Conservation (phyloP, 2,888 invertebrate genomes). For the Bhutanitis thaidina region DNA sequence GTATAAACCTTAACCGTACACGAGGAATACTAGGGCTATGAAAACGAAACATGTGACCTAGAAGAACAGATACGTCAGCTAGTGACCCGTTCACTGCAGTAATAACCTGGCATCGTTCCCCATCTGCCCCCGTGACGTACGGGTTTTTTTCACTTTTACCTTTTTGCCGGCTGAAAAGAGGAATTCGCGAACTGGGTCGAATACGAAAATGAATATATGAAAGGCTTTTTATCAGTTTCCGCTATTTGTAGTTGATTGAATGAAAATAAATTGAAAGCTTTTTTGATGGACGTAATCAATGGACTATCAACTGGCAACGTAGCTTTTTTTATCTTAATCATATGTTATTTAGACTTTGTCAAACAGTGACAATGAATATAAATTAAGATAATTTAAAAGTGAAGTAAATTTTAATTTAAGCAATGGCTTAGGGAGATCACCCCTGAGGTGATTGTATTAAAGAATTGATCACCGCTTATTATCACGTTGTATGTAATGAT, state of each 20-base stretch:
- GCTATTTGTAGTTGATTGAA: slow-evolving; percentile 17
- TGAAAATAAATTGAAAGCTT: slow-evolving; percentile 19
- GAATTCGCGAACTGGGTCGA: slow-evolving; percentile 16
- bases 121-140: background rate
- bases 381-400: too few relatives aligned
- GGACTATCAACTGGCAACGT: slow-evolving; percentile 8
- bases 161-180: background rate
- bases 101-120: background rate
- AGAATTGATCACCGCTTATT: too few relatives aligned
- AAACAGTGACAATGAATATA: too few relatives aligned
- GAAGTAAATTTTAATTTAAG: too few relatives aligned
- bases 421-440: too few relatives aligned
- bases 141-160: background rate
- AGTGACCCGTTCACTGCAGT: background rate
- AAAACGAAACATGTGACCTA: slow-evolving; percentile 2
- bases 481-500: too few relatives aligned
- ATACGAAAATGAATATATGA: slow-evolving; percentile 23
- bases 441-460: too few relatives aligned
- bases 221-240: slow-evolving; percentile 7
- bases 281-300: slow-evolving; percentile 18
- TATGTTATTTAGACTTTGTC: background rate
- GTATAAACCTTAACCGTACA: too few relatives aligned
- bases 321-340: slow-evolving; percentile 2
- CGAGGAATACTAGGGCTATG: background rate
- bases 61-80: background rate